Base-by-base conservation (phyloP, 2,113 vertebrate genomes). In the Jacana jacana region DNA sequence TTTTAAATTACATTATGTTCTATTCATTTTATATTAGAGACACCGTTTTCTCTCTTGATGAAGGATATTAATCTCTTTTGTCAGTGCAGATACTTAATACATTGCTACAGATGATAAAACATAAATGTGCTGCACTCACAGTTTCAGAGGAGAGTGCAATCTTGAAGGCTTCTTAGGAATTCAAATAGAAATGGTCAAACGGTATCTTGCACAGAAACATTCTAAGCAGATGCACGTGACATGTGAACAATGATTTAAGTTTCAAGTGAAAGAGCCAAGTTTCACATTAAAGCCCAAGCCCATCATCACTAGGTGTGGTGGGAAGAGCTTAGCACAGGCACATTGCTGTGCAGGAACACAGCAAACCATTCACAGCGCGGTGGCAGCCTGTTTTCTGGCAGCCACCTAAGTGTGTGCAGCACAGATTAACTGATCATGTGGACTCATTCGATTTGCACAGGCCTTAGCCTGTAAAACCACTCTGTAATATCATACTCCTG, bases 231-330 rank as follows among this genome's bases (percentile, higher is more conserved):
- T 24, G 9, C 1, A 0, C 27, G 46, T 86, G 40, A 69, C 8
- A 13, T 10, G 54, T 0, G 3, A 24, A 42, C 19, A 33, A 20
- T 13, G 51, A 91, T 57, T 92, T 37, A 27, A 85, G 89, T 95
- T 95, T 94, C 93, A 95, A 66, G 61, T 54, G 51, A 79, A 92
- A 89, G 91, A 92, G 94, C 87, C 94, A 96, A 81, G 88, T 91
- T 94, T 87, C 93, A 78, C 42, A 6, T 23, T 31, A 10, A 91
- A 84, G 65, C 25, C n/a, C 86, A 90, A 79, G 66, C 13, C 80
- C 46, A 42, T 87, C 77, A 60, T 84, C 70, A n/a, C 33, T 60
- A 91, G 89, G 93, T 57, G 91, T 89, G 94, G 94, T 57, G 49
- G 65, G 84, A 82, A 23, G 19, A 51, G 51, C 31, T 88, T 63